Evolutionary conservation across 2,797 vertebrate genomes (phyloP).

Genomic region (Pangasius djambal): DNA sequence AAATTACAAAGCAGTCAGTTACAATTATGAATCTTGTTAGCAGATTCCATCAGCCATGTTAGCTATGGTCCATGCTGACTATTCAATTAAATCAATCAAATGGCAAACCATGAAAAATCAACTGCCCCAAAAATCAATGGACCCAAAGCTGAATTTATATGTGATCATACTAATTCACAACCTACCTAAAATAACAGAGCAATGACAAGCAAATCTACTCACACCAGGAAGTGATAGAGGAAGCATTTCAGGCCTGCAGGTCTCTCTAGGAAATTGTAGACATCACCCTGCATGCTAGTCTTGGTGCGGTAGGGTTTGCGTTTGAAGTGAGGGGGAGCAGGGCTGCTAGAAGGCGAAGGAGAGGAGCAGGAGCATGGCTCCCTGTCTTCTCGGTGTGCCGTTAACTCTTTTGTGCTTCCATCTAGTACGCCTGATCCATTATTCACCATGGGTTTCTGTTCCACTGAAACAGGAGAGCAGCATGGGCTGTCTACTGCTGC

Average conservation of each 20-base stretch:
- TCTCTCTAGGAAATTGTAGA: slow-evolving; percentile 94
- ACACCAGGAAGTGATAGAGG: slow-evolving; percentile 91
- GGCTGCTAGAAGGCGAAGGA: slow-evolving; percentile 61
- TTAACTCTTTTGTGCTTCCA: slow-evolving; percentile 69
- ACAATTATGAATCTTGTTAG: not conserved
- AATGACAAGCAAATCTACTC: slow-evolving; percentile 70
- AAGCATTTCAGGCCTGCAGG: slow-evolving; percentile 88
- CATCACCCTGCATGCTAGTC: slow-evolving; percentile 87
- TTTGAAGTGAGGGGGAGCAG: slow-evolving; percentile 73
- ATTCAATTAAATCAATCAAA: not conserved
- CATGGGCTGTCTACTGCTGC: slow-evolving; percentile 59
- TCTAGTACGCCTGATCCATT: slow-evolving; percentile 76
- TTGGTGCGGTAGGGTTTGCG: slow-evolving; percentile 75
- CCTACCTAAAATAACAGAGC: not conserved
- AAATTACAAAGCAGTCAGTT: not conserved
- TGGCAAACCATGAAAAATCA: no score
- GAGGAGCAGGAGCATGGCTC: slow-evolving; percentile 65
- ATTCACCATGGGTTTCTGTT: slow-evolving; percentile 74
- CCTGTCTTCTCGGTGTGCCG: slow-evolving; percentile 60
- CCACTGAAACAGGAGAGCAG: slow-evolving; percentile 81
- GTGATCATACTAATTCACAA: not conserved
- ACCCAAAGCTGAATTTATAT: not conserved
- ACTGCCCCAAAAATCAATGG: not conserved
- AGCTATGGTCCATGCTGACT: not conserved
- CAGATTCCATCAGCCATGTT: not conserved